These are phyloP conservation scores for Sesamia nonagrioides DNA, from an alignment of 1,140 invertebrate species.

Conservation along the genomic window DNA sequence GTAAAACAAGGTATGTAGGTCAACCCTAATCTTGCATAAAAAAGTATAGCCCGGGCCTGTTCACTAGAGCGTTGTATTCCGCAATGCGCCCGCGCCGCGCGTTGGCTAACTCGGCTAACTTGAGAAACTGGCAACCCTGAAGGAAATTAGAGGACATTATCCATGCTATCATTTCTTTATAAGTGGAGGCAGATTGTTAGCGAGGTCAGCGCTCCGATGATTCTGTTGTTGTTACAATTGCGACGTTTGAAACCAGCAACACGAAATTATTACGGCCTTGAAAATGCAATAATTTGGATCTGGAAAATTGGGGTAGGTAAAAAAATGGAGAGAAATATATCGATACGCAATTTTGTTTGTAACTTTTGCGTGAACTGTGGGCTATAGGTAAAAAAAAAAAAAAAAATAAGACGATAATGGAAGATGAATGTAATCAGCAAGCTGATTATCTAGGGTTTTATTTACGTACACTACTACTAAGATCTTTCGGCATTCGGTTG, in stretches of 20 bases:
- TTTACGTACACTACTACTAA: too few species aligned
- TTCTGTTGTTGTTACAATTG: not conserved
- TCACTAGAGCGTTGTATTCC: slow-evolving; percentile 39
- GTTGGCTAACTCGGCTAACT: slow-evolving; percentile 37
- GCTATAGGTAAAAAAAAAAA: too few species aligned
- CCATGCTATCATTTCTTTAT: slow-evolving; percentile 45
- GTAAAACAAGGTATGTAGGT: slow-evolving; percentile 41
- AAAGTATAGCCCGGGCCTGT: slow-evolving; percentile 34
- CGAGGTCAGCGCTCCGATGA: slow-evolving; percentile 28
- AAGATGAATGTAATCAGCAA: too few species aligned
- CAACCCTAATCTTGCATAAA: slow-evolving; percentile 51
- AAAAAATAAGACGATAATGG: too few species aligned
- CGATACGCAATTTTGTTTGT: too few species aligned
- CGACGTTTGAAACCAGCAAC: not conserved
- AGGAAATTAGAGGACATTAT: slow-evolving; percentile 50
- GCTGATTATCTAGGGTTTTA: too few species aligned
- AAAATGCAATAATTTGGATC: not conserved
- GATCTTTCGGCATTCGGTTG: too few species aligned
- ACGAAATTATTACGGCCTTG: not conserved
- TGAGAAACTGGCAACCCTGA: slow-evolving; percentile 48
- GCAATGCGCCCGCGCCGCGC: slow-evolving; percentile 21
- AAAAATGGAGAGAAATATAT: too few species aligned
- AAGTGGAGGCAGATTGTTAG: not conserved
- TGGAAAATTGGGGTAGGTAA: too few species aligned
- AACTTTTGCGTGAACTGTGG: too few species aligned